Conservation (phyloP, 2,113 vertebrate genomes). For the Erythrolamprus reginae region DNA sequence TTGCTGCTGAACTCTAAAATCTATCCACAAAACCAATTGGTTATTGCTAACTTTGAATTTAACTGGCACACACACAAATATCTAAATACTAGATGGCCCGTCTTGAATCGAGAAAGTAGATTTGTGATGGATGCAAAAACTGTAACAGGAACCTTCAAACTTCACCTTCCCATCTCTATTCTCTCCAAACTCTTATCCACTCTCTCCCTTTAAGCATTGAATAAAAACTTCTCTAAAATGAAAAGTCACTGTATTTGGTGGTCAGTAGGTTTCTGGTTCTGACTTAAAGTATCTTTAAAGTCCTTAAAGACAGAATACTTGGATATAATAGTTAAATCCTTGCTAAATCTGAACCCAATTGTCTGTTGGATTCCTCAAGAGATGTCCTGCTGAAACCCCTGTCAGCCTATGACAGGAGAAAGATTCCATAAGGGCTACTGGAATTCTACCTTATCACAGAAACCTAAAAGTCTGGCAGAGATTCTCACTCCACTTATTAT, state of each 20-base stretch:
- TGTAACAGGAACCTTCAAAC: conserved; percentile 44
- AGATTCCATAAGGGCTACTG: background rate
- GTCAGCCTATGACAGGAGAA: background rate
- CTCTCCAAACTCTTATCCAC: conserved; percentile 28
- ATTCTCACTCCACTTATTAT: background rate
- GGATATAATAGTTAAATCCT: background rate
- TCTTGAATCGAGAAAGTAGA: conserved; percentile 27
- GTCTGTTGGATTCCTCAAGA: background rate
- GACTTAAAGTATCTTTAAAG: background rate
- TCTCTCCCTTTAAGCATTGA: conserved; percentile 39
- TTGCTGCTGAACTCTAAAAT: conserved; percentile 26
- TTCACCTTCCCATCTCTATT: conserved; percentile 12
- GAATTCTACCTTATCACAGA: background rate
- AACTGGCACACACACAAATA: background rate
- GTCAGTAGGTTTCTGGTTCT: background rate
- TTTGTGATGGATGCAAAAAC: conserved; percentile 30
- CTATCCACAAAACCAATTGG: background rate
- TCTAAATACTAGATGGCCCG: background rate
- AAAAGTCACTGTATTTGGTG: background rate
- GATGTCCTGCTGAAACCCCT: background rate
- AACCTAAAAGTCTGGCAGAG: background rate
- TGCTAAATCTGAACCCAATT: background rate
- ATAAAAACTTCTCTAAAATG: conserved; percentile 41
- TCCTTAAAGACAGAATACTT: background rate
- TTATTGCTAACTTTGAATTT: conserved; percentile 6